phyloP scores from a whole-genome alignment of 2,113 vertebrate genomes.

The Saguinus midas region DNA sequence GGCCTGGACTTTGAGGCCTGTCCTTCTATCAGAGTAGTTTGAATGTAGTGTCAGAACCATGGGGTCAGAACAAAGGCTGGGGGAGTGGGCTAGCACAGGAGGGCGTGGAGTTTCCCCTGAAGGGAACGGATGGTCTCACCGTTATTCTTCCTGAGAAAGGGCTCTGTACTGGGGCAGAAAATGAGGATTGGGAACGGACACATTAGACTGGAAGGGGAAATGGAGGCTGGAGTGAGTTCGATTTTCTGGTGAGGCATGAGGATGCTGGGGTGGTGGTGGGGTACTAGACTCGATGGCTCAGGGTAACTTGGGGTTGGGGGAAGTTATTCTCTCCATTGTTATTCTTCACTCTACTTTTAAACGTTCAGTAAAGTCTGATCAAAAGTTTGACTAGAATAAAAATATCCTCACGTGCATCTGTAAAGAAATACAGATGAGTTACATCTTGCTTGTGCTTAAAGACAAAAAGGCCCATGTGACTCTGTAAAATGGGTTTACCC shows the following conservation, averaged over 20 bases:
- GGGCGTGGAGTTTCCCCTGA: not conserved
- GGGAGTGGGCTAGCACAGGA: fast-evolving
- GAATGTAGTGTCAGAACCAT: not conserved
- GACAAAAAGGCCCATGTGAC: not conserved
- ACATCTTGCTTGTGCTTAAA: not conserved
- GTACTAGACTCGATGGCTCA: fast-evolving
- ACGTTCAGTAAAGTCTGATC: not conserved
- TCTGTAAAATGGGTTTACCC: not conserved
- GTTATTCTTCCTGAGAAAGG: not conserved
- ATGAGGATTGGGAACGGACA: not conserved
- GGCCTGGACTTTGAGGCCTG: not conserved
- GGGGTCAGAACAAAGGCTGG: not conserved
- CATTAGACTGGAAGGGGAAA: not conserved
- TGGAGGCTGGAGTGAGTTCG: not conserved
- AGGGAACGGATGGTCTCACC: not conserved
- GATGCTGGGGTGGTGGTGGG: too few species aligned
- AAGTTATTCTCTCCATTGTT: not conserved
- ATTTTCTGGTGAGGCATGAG: not conserved
- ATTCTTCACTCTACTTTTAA: not conserved
- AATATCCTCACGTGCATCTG: not conserved
- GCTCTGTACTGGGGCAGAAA: not conserved
- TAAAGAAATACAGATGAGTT: not conserved
- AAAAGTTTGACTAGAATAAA: conserved; percentile 29
- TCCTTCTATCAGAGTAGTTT: not conserved
- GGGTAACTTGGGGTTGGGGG: not conserved